Evolutionary conservation across 2,888 invertebrate species (phyloP).

Genomic region (Tolmerus cingulatus): DNA sequence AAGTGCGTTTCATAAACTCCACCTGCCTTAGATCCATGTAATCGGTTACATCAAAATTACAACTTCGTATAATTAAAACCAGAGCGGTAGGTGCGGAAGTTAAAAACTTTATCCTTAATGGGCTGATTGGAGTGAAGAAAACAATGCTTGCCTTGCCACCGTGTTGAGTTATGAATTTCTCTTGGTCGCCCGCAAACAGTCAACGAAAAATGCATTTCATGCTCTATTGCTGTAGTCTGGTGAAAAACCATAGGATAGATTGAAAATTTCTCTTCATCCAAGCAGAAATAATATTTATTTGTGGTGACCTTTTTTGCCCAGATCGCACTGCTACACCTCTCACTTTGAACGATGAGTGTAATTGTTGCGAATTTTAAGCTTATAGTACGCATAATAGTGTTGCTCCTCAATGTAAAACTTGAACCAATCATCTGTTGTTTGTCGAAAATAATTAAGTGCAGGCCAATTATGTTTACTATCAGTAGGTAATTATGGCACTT

Average conservation of each 20-base stretch:
- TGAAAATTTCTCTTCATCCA: constrained; percentile 24
- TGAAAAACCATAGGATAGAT: not conserved
- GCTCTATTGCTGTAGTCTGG: constrained; percentile 12
- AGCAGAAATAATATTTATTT: constrained; percentile 14
- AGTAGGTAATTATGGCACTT: not conserved
- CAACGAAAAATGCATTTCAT: constrained; percentile 21
- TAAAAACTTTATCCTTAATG: not conserved
- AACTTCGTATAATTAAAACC: not conserved
- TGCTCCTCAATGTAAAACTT: not conserved
- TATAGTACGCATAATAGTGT: not conserved
- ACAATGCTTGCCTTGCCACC: not conserved
- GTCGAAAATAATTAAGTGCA: not conserved
- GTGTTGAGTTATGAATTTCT: constrained; percentile 4
- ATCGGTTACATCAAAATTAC: not conserved
- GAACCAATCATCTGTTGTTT: not conserved
- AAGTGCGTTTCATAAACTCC: not conserved
- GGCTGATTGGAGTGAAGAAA: not conserved
- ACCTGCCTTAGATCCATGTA: not conserved
- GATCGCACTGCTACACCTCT: not conserved
- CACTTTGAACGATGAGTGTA: not conserved
- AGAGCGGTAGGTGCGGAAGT: not conserved
- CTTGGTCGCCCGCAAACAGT: not conserved
- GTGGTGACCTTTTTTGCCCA: not conserved
- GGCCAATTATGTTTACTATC: not conserved
- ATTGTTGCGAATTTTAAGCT: not conserved